Evolutionary conservation across 2,888 invertebrate species (phyloP).

Genomic region (Seira ritae): DNA sequence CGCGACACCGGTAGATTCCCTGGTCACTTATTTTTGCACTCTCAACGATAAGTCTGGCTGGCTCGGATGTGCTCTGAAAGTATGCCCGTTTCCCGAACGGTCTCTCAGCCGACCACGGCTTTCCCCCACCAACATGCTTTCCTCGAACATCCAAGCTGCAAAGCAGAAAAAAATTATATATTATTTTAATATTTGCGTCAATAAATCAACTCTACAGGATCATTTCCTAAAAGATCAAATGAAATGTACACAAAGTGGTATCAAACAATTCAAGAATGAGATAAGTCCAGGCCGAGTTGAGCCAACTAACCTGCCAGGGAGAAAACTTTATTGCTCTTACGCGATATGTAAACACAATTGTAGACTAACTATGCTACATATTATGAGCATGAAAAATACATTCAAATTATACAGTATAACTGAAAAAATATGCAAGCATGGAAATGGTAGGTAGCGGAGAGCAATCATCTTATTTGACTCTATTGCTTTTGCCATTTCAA

Average conservation of each 20-base stretch:
- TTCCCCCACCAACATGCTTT: slow-evolving; percentile 78
- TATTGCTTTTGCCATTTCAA: neutral
- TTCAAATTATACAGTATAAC: neutral
- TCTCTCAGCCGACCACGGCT: slow-evolving; percentile 80
- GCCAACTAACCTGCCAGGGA: neutral
- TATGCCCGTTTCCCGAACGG: slow-evolving; percentile 80
- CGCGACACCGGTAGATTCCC: slow-evolving; percentile 82
- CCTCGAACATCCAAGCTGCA: slow-evolving; percentile 81
- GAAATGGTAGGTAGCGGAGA: neutral
- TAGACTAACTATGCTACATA: neutral
- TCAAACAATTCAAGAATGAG: neutral
- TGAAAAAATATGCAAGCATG: neutral
- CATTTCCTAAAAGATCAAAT: slow-evolving; percentile 6
- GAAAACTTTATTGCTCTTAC: neutral
- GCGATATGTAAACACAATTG: neutral
- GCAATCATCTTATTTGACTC: neutral
- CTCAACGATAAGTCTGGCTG: slow-evolving; percentile 80
- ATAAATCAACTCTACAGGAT: neutral
- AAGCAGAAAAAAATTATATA: slow-evolving; percentile 71
- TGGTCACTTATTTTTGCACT: slow-evolving; percentile 81
- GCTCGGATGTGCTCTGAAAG: slow-evolving; percentile 79
- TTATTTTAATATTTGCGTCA: neutral
- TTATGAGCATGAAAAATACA: neutral
- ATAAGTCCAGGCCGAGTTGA: neutral
- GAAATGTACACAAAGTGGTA: neutral